Conservation (phyloP, 2,113 vertebrate genomes). For the Pyxicephalus adspersus region DNA sequence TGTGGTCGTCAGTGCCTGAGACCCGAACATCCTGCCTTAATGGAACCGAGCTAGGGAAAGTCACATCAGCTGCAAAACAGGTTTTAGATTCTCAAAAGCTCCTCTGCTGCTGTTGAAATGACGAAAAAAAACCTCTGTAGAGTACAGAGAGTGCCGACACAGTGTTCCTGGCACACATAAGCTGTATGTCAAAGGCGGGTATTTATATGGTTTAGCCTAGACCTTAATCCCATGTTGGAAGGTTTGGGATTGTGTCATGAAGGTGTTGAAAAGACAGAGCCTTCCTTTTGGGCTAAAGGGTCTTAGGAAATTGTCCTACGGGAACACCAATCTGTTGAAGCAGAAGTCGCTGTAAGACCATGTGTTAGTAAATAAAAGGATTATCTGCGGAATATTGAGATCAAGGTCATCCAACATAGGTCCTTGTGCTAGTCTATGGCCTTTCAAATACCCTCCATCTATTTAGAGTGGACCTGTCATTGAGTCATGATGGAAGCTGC, state of each 20-base stretch:
- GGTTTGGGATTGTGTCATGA: not conserved
- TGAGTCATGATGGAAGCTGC: too few relatives aligned
- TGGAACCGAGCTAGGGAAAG: slow-evolving; percentile 65
- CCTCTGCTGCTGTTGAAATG: slow-evolving; percentile 65
- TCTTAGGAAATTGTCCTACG: not conserved
- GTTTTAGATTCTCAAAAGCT: slow-evolving; percentile 62
- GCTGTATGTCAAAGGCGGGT: slow-evolving; percentile 14
- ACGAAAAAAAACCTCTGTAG: slow-evolving; percentile 69
- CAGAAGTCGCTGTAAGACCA: not conserved
- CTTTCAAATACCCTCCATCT: too few relatives aligned
- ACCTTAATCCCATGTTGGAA: slow-evolving; percentile 32
- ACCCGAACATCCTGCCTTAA: slow-evolving; percentile 62
- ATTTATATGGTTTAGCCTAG: not conserved
- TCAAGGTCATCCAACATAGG: too few relatives aligned
- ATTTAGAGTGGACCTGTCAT: too few relatives aligned
- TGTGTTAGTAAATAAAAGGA: not conserved
- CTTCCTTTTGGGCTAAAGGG: not conserved
- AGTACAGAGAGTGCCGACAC: slow-evolving; percentile 32
- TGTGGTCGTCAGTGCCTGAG: slow-evolving; percentile 65
- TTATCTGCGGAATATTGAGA: not conserved
- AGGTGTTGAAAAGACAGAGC: slow-evolving; percentile 10
- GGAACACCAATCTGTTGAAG: not conserved
- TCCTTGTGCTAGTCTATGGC: too few relatives aligned
- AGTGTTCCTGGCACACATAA: slow-evolving; percentile 35
- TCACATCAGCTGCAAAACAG: slow-evolving; percentile 52